phyloP scores from a whole-genome alignment of 2,888 invertebrate species.

The Cataglyphis altisquamis region DNA sequence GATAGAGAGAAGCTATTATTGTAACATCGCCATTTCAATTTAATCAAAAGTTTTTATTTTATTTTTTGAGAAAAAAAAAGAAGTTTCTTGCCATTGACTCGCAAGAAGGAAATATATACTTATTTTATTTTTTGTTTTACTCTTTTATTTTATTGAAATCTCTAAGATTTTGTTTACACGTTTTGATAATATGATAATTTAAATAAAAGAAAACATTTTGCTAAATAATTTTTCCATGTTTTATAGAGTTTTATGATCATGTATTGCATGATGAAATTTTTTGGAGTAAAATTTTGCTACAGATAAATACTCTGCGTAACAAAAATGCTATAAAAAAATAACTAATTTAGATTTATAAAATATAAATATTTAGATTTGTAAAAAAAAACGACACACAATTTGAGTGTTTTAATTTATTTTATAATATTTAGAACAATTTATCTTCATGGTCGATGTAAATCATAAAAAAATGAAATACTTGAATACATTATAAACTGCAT shows the following conservation, averaged over 20 bases:
- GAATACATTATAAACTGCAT: not conserved
- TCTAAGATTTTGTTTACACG: too few species aligned
- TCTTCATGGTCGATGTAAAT: not conserved
- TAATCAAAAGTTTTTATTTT: constrained; percentile 15
- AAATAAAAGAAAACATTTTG: constrained; percentile 15
- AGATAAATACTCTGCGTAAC: not conserved
- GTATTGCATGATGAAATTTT: not conserved
- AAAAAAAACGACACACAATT: not conserved
- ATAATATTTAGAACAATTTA: not conserved
- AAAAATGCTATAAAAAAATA: not conserved
- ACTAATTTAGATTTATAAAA: not conserved
- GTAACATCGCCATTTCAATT: not conserved
- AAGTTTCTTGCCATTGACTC: not conserved
- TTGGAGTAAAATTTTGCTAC: not conserved
- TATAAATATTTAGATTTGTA: too few species aligned
- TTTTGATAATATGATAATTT: not conserved
- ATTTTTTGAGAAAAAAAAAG: not conserved
- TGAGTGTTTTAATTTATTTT: not conserved
- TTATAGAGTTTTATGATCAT: not conserved
- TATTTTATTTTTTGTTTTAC: not conserved
- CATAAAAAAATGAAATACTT: not conserved
- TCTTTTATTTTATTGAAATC: not conserved
- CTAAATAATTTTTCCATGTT: constrained; percentile 1
- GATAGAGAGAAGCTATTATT: constrained; percentile 16
- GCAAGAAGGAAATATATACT: not conserved